Conservation (phyloP, 2,888 invertebrate genomes). For the Kryphioiulus occultus region DNA sequence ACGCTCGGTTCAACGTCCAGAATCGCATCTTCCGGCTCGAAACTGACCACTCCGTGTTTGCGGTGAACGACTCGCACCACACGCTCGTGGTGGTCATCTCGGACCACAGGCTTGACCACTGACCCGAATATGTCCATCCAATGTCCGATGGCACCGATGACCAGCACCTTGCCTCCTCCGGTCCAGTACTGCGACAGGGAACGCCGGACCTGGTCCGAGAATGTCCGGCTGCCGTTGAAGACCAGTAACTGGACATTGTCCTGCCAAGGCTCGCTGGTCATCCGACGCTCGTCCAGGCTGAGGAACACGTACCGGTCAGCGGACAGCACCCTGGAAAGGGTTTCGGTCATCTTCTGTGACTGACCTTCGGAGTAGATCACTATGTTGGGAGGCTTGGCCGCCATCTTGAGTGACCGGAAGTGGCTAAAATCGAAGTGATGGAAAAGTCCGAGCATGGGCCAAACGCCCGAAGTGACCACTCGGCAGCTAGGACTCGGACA, state of each 20-base stretch:
- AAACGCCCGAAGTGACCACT: too few species aligned
- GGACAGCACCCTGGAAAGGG: neutral
- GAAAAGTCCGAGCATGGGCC: too few species aligned
- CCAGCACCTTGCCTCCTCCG: constrained; percentile 2
- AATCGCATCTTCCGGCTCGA: neutral
- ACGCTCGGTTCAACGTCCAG: neutral
- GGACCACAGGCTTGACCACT: neutral
- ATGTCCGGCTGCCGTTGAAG: neutral
- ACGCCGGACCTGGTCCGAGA: neutral
- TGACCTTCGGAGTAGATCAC: neutral
- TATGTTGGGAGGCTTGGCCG: constrained; percentile 42
- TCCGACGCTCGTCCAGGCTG: neutral
- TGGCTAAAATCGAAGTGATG: neutral
- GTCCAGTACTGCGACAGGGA: neutral
- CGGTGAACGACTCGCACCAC: neutral
- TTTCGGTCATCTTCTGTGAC: neutral
- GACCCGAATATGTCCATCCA: neutral
- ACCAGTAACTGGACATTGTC: constrained; percentile 33
- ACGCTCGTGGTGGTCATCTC: neutral
- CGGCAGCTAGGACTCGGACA: too few species aligned
- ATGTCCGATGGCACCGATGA: neutral
- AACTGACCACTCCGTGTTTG: neutral
- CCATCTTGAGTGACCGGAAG: neutral
- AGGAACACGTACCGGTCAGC: neutral
- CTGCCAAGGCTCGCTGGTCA: constrained; percentile 42